Conservation (phyloP, 2,113 vertebrate genomes). For the Lates calcarifer region DNA sequence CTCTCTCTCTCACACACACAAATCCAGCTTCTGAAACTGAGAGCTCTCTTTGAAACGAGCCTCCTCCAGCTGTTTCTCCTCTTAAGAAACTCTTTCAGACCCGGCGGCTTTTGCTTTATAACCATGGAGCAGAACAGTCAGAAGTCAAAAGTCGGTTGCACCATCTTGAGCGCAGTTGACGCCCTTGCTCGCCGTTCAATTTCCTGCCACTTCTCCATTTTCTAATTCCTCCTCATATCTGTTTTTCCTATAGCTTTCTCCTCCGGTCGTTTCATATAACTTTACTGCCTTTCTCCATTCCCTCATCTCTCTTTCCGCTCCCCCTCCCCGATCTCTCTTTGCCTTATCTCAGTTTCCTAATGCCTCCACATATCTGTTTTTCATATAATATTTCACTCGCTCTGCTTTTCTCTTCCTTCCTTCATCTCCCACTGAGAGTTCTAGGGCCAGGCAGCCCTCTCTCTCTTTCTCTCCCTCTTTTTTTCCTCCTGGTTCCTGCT, state of each 20-base stretch:
- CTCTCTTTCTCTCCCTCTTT: slow-evolving; percentile 1
- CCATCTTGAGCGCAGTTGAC: slow-evolving; percentile 32
- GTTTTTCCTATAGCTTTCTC: slow-evolving; percentile 65
- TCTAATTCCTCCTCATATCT: slow-evolving; percentile 41
- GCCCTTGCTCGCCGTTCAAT: slow-evolving; percentile 44
- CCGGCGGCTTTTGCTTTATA: slow-evolving; percentile 50
- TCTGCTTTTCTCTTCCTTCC: slow-evolving; percentile 62
- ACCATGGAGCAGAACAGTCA: slow-evolving; percentile 16
- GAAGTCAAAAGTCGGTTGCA: slow-evolving; percentile 22
- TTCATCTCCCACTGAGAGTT: slow-evolving; percentile 72
- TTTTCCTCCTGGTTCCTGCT: slow-evolving; percentile 71
- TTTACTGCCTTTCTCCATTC: slow-evolving; percentile 57
- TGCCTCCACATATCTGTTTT: slow-evolving; percentile 75
- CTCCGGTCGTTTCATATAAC: slow-evolving; percentile 39
- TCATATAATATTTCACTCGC: slow-evolving; percentile 76
- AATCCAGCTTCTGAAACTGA: slow-evolving; percentile 63
- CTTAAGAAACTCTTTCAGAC: slow-evolving; percentile 61
- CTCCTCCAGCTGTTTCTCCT: slow-evolving; percentile 76
- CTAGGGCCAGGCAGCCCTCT: slow-evolving; percentile 60
- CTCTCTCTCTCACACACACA: slow-evolving; percentile 28
- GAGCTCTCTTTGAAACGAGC: slow-evolving; percentile 69
- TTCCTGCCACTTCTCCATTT: slow-evolving; percentile 49
- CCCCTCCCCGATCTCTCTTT: neutral
- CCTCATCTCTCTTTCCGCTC: slow-evolving; percentile 35
- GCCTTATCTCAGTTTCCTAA: slow-evolving; percentile 73